Evolutionary conservation across 2,888 invertebrate species (phyloP).

Genomic region (Diloba caeruleocephala): DNA sequence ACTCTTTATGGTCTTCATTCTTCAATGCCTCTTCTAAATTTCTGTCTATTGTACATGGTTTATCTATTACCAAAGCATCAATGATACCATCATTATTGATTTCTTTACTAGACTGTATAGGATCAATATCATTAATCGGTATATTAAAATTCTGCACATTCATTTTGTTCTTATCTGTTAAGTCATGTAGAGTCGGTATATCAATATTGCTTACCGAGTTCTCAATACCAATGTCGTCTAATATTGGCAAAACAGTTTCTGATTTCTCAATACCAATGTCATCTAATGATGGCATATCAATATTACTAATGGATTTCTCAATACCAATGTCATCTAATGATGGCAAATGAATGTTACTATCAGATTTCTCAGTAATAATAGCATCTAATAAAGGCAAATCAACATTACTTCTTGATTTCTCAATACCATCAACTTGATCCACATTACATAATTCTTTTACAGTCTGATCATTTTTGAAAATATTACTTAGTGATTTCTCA

Average conservation of each 20-base stretch:
- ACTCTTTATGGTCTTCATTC: conserved; percentile 62
- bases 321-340: too few species aligned
- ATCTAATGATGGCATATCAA: too few species aligned
- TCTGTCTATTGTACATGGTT: conserved; percentile 69
- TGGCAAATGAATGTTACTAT: too few species aligned
- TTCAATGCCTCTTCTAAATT: conserved; percentile 76
- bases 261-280: too few species aligned
- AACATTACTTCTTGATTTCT: conserved; percentile 12
- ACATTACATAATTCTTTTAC: conserved; percentile 31
- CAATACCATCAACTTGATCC: conserved; percentile 1
- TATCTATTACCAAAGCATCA: conserved; percentile 32
- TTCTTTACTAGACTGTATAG: conserved; percentile 19
- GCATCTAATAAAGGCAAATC: conserved; percentile 7
- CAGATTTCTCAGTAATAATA: conserved; percentile 14
- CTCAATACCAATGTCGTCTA: too few species aligned
- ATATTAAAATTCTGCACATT: conserved; percentile 28
- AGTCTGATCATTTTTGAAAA: neutral
- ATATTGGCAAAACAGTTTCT: too few species aligned
- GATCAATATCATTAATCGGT: conserved; percentile 13
- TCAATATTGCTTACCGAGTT: conserved; percentile 19
- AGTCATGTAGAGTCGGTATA: conserved; percentile 18
- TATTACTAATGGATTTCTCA: too few species aligned
- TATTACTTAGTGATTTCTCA: neutral
- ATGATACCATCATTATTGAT: conserved; percentile 25
- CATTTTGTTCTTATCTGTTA: conserved; percentile 16